phyloP scores from a whole-genome alignment of 2,113 vertebrate genomes.

The Pelecanoides urinatrix region DNA sequence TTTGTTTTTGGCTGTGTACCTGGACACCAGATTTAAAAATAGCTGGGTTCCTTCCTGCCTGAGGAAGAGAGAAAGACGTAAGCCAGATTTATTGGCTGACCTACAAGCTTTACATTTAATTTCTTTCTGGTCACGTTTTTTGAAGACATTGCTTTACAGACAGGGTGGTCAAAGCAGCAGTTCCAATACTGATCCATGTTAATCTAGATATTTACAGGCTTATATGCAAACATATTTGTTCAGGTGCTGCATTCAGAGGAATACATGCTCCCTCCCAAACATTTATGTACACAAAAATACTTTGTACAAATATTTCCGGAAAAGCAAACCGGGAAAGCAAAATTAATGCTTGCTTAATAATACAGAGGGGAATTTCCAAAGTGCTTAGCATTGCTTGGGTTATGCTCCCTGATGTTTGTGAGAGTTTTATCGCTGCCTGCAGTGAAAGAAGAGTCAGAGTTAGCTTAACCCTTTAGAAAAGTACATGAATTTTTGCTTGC shows the following conservation, averaged over 20 bases:
- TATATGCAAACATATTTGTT: not conserved
- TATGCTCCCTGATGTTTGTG: not conserved
- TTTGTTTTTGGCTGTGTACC: constrained; percentile 31
- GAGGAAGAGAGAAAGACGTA: constrained; percentile 35
- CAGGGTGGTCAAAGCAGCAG: not conserved
- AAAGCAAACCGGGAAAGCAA: not conserved
- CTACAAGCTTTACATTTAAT: not conserved
- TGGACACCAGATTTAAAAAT: constrained; percentile 45
- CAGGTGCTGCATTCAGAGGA: not conserved
- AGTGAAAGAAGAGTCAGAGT: not conserved
- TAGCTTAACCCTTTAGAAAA: not conserved
- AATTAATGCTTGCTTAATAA: not conserved
- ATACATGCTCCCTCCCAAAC: not conserved
- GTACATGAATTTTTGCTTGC: not conserved
- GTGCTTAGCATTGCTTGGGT: not conserved
- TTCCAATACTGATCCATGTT: not conserved
- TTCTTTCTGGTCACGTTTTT: constrained; percentile 9
- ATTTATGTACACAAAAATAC: not conserved
- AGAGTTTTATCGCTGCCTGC: not conserved
- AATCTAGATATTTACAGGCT: not conserved
- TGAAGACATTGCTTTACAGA: not conserved
- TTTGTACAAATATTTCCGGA: not conserved
- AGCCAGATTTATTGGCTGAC: constrained; percentile 40
- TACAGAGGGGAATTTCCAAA: not conserved
- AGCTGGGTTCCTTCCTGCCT: constrained; percentile 27